A percentile compares a stretch with the other conserved stretches of the same genome.
Conservation (phyloP, 2,113 vertebrate genomes). For the Anarrhichthys ocellatus region DNA sequence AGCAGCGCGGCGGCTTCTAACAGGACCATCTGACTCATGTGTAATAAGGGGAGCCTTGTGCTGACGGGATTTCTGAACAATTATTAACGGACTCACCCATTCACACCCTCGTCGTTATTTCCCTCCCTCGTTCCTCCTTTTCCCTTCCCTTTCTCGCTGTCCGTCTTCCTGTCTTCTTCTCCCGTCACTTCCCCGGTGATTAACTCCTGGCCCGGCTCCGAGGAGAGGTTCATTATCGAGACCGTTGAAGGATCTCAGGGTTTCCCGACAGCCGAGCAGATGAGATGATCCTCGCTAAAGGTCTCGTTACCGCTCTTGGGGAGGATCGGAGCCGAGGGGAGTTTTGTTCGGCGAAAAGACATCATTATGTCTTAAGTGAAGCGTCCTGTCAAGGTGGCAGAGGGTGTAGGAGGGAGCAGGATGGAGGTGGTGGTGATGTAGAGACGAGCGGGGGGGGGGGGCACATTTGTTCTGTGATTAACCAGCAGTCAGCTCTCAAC, state of each 20-base stretch:
- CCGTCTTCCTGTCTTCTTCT: constrained; percentile 22
- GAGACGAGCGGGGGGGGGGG: neutral
- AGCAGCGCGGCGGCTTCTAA: constrained; percentile 15
- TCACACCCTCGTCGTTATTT: constrained; percentile 17
- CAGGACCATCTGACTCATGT: constrained; percentile 42
- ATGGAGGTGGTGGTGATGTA: neutral
- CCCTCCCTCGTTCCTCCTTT: constrained; percentile 1
- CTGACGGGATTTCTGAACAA: constrained; percentile 46
- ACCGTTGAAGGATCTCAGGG: constrained; percentile 43
- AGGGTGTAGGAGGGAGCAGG: constrained; percentile 31
- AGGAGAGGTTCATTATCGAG: constrained; percentile 53
- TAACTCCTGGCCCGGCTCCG: constrained; percentile 40
- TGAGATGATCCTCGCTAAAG: constrained; percentile 46
- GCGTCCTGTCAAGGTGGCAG: constrained; percentile 54
- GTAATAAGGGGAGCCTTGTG: constrained; percentile 42
- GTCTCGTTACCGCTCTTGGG: constrained; percentile 48
- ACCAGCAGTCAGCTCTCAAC: constrained; percentile 46
- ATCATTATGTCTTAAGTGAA: constrained; percentile 52
- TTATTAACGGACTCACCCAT: constrained; percentile 54
- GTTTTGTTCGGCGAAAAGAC: constrained; percentile 24
- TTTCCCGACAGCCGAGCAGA: constrained; percentile 42
- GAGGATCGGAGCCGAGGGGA: constrained; percentile 1
- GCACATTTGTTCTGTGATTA: constrained; percentile 68
- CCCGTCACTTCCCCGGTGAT: constrained; percentile 29
- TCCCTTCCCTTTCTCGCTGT: neutral